These are phyloP conservation scores for Siniperca obscura DNA, from an alignment of 2,797 vertebrate genomes.

Conservation along the genomic window DNA sequence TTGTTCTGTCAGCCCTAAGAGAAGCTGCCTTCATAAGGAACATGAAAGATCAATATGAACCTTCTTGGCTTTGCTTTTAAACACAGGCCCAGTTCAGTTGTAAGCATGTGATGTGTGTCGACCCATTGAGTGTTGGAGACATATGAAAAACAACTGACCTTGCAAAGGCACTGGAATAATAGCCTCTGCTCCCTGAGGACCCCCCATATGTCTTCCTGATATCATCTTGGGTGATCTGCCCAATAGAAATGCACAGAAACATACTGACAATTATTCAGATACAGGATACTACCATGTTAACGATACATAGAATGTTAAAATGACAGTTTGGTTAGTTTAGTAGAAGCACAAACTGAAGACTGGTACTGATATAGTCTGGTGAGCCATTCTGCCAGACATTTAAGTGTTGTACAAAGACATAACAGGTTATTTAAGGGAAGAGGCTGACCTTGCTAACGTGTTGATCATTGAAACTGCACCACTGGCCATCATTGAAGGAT, in stretches of 20 bases:
- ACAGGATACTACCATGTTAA: neutral
- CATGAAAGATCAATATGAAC: neutral
- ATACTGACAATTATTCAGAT: slow-evolving; percentile 8
- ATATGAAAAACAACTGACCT: slow-evolving; percentile 84
- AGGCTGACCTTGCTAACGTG: slow-evolving; percentile 96
- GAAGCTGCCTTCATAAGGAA: neutral
- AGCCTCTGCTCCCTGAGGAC: slow-evolving; percentile 97
- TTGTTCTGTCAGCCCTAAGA: neutral
- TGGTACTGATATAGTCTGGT: neutral
- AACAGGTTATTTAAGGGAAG: neutral
- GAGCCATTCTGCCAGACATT: slow-evolving; percentile 15
- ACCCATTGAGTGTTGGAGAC: neutral
- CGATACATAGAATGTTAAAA: neutral
- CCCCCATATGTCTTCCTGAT: slow-evolving; percentile 99
- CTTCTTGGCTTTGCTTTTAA: neutral
- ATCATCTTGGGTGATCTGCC: slow-evolving; percentile 97
- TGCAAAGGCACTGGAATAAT: slow-evolving; percentile 99
- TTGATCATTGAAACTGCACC: slow-evolving; percentile 99
- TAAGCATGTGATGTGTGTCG: neutral
- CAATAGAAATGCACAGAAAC: slow-evolving; percentile 35
- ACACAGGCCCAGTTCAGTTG: neutral
- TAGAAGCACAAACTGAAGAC: neutral
- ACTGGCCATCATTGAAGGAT: slow-evolving; percentile 97
- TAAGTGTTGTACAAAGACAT: slow-evolving; percentile 4
- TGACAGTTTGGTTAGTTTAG: neutral